Evolutionary conservation across 1,140 invertebrate genomes (phyloP).

Genomic region (Anastatus disparis): DNA sequence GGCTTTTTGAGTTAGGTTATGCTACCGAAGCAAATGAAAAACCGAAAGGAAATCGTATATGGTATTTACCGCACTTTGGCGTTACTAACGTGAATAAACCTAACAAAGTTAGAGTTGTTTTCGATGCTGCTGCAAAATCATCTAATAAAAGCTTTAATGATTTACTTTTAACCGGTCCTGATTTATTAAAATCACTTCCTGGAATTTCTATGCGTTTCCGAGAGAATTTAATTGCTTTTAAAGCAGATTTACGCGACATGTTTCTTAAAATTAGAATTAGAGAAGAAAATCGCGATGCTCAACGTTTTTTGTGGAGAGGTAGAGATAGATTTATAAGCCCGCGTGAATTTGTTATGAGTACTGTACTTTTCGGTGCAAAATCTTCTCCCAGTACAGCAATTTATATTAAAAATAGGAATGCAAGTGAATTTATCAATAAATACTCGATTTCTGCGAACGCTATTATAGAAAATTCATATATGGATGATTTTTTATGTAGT

Average conservation of each 20-base stretch:
- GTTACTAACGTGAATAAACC: not conserved
- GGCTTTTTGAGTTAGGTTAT: not conserved
- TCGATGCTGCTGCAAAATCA: not conserved
- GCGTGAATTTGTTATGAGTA: too few relatives aligned
- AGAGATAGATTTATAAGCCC: too few relatives aligned
- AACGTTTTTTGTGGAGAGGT: conserved; percentile 10
- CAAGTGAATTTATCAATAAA: not conserved
- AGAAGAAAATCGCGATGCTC: conserved; percentile 42
- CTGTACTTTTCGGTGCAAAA: too few relatives aligned
- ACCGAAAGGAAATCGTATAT: not conserved
- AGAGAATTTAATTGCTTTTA: not conserved
- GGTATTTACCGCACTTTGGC: conserved; percentile 6
- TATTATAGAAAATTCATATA: not conserved
- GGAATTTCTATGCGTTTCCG: not conserved
- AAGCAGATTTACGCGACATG: conserved; percentile 56
- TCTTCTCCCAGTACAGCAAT: too few relatives aligned
- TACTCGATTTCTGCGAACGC: not conserved
- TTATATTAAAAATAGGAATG: not conserved
- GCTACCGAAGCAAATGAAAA: not conserved
- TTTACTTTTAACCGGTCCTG: not conserved
- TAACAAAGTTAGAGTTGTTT: not conserved
- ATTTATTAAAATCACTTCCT: not conserved
- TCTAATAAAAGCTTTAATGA: not conserved
- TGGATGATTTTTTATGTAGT: not conserved
- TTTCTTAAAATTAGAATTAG: conserved; percentile 51